Evolutionary conservation across 2,888 invertebrate species (phyloP).

Genomic region (Eurois occulta): DNA sequence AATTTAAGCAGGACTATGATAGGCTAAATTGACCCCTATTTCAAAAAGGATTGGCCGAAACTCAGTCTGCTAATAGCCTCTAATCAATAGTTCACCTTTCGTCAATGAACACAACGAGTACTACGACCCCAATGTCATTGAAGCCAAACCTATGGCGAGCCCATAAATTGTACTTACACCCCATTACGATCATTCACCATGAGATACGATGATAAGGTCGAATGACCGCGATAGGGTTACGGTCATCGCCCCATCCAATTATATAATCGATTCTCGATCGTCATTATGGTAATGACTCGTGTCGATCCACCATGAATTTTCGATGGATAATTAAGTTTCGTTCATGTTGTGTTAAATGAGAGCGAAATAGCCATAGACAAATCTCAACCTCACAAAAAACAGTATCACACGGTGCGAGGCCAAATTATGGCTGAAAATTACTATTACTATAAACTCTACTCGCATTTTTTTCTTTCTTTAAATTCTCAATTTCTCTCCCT

Average conservation of each 20-base stretch:
- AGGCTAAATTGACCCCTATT: background rate
- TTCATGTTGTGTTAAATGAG: slow-evolving; percentile 37
- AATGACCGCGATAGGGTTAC: slow-evolving; percentile 45
- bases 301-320: slow-evolving; percentile 55
- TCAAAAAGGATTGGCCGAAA: background rate
- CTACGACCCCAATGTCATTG: slow-evolving; percentile 4
- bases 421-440: background rate
- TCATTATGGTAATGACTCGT: slow-evolving; percentile 60
- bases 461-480: too few relatives aligned
- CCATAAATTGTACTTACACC: slow-evolving; percentile 56
- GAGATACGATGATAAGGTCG: slow-evolving; percentile 57
- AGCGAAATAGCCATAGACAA: background rate
- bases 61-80: background rate
- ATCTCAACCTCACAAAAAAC: background rate
- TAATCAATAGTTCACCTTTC: slow-evolving; percentile 6
- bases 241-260: slow-evolving; percentile 53
- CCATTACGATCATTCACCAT: slow-evolving; percentile 56
- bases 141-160: slow-evolving; percentile 26
- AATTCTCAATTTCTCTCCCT: too few relatives aligned
- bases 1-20: background rate
- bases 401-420: background rate
- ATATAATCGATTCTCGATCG: slow-evolving; percentile 52
- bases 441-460: too few relatives aligned
- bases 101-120: slow-evolving; percentile 13
- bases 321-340: slow-evolving; percentile 57